Base-by-base conservation (phyloP, 2,888 invertebrate genomes). In the Phytoseiulus persimilis region DNA sequence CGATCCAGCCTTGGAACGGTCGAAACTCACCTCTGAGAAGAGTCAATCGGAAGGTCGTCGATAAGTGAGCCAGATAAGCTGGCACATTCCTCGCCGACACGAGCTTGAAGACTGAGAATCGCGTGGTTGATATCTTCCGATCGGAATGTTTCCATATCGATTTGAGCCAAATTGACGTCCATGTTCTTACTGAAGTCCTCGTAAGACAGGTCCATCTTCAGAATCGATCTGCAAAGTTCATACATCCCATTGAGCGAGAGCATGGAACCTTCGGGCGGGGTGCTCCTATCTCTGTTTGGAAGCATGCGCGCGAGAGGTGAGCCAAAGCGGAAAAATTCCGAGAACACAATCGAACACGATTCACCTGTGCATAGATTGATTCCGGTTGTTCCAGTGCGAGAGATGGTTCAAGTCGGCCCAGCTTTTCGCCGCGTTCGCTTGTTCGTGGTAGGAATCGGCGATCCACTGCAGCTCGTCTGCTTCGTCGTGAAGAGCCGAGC, bases 91-190 rank as follows among this genome's bases (percentile, higher is more conserved):
- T 96, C 96, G 92, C 96, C 96, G 92, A 95, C 95, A 92, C 95
- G 94, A 31, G 83, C 31, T 90, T 91, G 91, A 65, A 91, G 90
- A 14, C 91, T 90, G 91, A 96, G 96, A 2, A 90, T 90, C 83
- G 91, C 90, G 33, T 91, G 90, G 92, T 96, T 96, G 92, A 97
- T 97, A 92, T 97, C 97, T 93, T 97, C 96, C 32, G 96, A 96
- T 91, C 95, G 95, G 93, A 97, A 97, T 93, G 96, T 96, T 93
- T 97, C 97, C 96, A 97, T 97, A 93, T 97, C 97, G 90, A 97
- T 96, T 93, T 97, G 96, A 83, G 97, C 97, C 92, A 97, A 94
- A 93, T 97, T 97, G 91, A 96, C 97, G 93, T 97, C 97, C 93
- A 97, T 94, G 93, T 97, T 96, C 92, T 96, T 95, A 83, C 96